Evolutionary conservation across 2,113 vertebrate genomes (phyloP), one percentile per base, ranked within the genome.

Genomic region (Calypte anna): DNA sequence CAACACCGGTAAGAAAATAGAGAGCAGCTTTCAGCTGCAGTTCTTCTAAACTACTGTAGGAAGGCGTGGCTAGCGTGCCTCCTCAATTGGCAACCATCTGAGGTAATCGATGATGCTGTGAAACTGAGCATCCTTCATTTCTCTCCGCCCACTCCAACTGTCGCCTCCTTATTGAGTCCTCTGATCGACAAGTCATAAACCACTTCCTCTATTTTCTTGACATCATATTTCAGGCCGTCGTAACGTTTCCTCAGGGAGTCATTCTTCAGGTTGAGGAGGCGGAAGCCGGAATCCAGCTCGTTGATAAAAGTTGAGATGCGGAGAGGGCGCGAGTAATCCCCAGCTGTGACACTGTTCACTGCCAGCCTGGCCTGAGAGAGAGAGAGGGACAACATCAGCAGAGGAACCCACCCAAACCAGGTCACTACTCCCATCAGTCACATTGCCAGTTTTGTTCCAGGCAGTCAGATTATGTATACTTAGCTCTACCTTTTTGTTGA

Each of bases 131-230:
- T 16, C 90, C 66, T 90, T 95, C 98, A 99, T 83, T 99, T 98
- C 72, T 99, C 98, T 43, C 86, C 96, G 5, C 96, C 96, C 8
- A 23, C 96, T 7, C 46, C 95, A 3, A 94, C 79, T 9, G 98
- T 94, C 2, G 96, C 94, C 86, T 99, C 98, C 97, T 99, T 99
- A 85, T 98, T 98, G 92, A 99, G 98, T 86, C 99, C 99, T 11
- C 99, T 98, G 96, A 99, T 99, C 0, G 99, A 99, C 89, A 99
- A 95, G 87, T 99, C 99, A 0, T 99, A 99, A 78, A 99, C 99
- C 92, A 99, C 99, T 86, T 99, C 99, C 97, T 99, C 99, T 2
- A 99, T 99, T 93, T 99, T 99, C 98, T 99, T 99, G 96, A 99
- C 99, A 0, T 99, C 99, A 0, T 99, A 99, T 91, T 99, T 99